These are phyloP conservation scores for Thera obeliscata DNA, from an alignment of 2,888 invertebrate genomes.

Conservation along the genomic window DNA sequence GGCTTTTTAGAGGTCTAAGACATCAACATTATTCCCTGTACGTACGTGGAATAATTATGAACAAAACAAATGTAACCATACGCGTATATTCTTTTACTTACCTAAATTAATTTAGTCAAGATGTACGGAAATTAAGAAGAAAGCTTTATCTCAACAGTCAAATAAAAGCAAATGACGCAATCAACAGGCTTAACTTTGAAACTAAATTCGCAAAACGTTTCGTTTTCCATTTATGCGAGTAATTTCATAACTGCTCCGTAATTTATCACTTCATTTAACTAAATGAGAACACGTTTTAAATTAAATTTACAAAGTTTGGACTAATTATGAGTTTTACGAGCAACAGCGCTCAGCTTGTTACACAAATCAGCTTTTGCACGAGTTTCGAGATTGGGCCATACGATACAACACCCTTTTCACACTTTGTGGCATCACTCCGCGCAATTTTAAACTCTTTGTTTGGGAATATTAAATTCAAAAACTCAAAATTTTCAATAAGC, in stretches of 20 bases:
- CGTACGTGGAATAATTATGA: background rate
- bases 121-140: background rate
- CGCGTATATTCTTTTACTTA: background rate
- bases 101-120: background rate
- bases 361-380: constrained; percentile 29
- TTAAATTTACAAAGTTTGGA: constrained; percentile 33
- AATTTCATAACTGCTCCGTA: constrained; percentile 13
- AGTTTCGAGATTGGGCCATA: constrained; percentile 4
- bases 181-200: background rate
- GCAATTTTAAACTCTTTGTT: background rate
- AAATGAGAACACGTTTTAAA: constrained; percentile 28
- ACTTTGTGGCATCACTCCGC: background rate
- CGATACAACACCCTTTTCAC: background rate
- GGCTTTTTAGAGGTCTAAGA: too few relatives aligned
- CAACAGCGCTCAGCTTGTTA: constrained; percentile 21
- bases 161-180: background rate
- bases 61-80: background rate
- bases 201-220: constrained; percentile 11
- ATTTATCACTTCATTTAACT: constrained; percentile 27
- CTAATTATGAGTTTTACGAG: constrained; percentile 31
- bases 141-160: background rate
- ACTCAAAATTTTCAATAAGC: background rate
- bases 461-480: background rate
- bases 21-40: background rate
- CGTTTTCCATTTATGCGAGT: background rate